Base-by-base conservation (phyloP, 2,113 vertebrate species). In the Castor canadensis region DNA sequence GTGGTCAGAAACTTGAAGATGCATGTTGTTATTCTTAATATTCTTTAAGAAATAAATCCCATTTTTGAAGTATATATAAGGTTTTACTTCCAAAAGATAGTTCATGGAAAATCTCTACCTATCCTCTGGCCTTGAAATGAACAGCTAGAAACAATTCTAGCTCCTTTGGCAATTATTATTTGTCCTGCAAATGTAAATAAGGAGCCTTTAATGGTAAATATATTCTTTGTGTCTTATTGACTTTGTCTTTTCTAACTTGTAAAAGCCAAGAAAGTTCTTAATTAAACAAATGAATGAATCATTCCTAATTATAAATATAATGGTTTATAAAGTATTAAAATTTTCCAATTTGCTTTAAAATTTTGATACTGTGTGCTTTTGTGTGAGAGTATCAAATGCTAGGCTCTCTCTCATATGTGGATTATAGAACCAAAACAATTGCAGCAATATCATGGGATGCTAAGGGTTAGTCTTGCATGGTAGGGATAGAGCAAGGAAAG, bases 11-110 rank as follows among this genome's bases (percentile, higher is more conserved):
- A 94, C 1, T 77, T 87, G 11, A 40, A 95, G 38, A 56, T 84
- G 1, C 0, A 83, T 26, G 16, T 56, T 3, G 1, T 10, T 88
- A 49, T 67, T 86, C 92, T 58, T 13, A 58, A 10, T 40, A 66
- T 84, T 88, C 35, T 66, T 92, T 47, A 75, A 96, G 12, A 79
- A 92, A 49, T 80, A 38, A 94, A 60, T 87, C 9, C 69, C 35
- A 4, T 0, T 17, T 60, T 83, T 52, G 28, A 96, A 80, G 0
- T 87, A 45, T 58, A 4, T 7, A 5, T 88, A 16, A 49, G 45
- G 32, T 56, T 22, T 10, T 7, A 75, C 3, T 40, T 96, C 11
- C 15, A 91, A 87, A 69, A 47, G 38, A 32, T 13, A 84, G 43
- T 32, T 7, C 19, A 58, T 11, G 2, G 2, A 93, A 87, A 60